Evolutionary conservation across 2,888 invertebrate species (phyloP), one percentile per base, ranked within the genome.

Genomic region (Trichopoda pennipes): DNA sequence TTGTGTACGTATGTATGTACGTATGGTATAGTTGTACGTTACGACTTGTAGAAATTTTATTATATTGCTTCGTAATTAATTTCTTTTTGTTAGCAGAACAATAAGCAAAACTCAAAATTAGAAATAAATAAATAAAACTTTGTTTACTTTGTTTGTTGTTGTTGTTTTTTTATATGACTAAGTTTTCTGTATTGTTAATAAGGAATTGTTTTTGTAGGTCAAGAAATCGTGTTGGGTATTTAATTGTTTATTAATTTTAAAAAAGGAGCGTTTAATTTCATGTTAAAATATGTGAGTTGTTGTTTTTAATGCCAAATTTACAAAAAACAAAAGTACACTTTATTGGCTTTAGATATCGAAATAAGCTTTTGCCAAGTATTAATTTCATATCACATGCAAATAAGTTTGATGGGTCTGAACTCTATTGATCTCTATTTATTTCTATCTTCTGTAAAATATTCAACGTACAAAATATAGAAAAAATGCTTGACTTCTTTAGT

Each of bases 51-150:
- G 64, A 51, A 47, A 69, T 73, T 44, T 69, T 53, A 28, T 28
- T 28, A 69, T 69, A 68, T 72, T 55, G 61, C 32, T 81, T 61
- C n/a, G 76, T 32, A 81, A 76, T 81, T 61, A 73, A 56, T 76
- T 72, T 51, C n/a, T 35, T 42, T 44, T 77, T 44, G 51, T 42
- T 44, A 55, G 44, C 21, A 76, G 55, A 53, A 51, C 49, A 72
- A 60, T 72, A 61, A 58, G 23, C 49, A 58, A 72, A 70, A 60
- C 42, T 53, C 17, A 21, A 35, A 63, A 49, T 47, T 63, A 35
- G 47, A 60, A 38, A 68, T 9, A 32, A 44, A 66, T 38, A 51
- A 58, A 64, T 35, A 55, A 55, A n/a, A 58, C 12, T 44, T 23
- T 28, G 28, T 8, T 28, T n/a, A n/a, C n/a, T n/a, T n/a, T 28